Conservation (phyloP, 92 coral and sea anemone species). For the Actinostola sp. region DNA sequence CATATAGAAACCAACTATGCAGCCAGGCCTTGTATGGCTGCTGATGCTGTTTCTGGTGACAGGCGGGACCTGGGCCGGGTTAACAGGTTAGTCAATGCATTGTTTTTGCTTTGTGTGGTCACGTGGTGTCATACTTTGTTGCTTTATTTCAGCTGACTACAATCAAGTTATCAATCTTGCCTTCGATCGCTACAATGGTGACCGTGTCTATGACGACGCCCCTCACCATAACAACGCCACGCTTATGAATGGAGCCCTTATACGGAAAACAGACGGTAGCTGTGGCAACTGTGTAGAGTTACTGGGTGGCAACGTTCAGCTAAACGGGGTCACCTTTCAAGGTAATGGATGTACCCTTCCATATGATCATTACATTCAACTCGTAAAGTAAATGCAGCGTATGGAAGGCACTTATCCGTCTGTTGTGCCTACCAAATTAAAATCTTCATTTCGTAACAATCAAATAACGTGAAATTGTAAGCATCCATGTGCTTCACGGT, state of each 20-base stretch:
- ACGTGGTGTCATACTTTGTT: not conserved
- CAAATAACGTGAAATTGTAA: too few species aligned
- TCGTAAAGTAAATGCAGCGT: too few species aligned
- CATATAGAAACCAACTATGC: conserved; percentile 24
- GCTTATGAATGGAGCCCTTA: conserved; percentile 61
- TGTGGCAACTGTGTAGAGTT: conserved; percentile 90
- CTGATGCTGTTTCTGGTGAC: conserved; percentile 22
- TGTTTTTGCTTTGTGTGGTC: too few species aligned
- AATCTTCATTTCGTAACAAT: too few species aligned
- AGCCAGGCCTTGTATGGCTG: conserved; percentile 51
- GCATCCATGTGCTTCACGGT: too few species aligned
- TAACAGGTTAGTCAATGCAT: conserved; percentile 59
- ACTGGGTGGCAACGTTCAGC: conserved; percentile 69
- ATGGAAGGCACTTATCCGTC: too few species aligned
- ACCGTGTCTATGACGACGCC: conserved; percentile 82
- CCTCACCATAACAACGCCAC: conserved; percentile 90
- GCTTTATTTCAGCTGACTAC: conserved; percentile 66
- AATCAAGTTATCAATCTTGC: conserved; percentile 85
- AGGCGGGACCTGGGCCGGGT: conserved; percentile 75
- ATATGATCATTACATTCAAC: not conserved
- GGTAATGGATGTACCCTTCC: conserved; percentile 61
- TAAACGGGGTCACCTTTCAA: conserved; percentile 78
- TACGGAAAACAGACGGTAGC: conserved; percentile 75
- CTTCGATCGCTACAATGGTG: conserved; percentile 86
- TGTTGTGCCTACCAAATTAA: too few species aligned